These are phyloP conservation scores for Synergus itoensis DNA, from an alignment of 2,888 invertebrate species.

Conservation along the genomic window DNA sequence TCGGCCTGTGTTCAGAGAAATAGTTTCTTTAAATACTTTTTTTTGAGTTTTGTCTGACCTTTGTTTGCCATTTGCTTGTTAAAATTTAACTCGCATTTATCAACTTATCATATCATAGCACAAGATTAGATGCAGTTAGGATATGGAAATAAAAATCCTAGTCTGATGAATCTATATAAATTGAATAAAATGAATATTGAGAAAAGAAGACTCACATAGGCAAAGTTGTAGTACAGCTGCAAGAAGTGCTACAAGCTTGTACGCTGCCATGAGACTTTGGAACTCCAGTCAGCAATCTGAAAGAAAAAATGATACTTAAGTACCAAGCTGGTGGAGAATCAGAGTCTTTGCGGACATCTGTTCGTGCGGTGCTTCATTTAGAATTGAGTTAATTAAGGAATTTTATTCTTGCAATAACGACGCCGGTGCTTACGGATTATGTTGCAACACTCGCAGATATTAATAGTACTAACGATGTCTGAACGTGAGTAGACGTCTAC, in stretches of 20 bases:
- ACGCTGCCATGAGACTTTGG: constrained; percentile 73
- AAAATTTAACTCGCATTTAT: no score
- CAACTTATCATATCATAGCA: no score
- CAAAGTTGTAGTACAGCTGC: constrained; percentile 72
- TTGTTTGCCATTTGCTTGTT: no score
- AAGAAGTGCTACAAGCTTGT: constrained; percentile 72
- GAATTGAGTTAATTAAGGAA: constrained; percentile 40
- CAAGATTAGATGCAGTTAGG: no score
- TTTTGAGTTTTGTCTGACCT: no score
- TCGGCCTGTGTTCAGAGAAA: no score
- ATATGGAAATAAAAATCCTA: no score
- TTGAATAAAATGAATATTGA: constrained; percentile 43
- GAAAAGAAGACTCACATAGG: constrained; percentile 70
- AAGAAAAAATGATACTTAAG: constrained; percentile 62
- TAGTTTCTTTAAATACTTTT: no score
- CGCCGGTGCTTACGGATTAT: constrained; percentile 28
- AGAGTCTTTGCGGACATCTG: constrained; percentile 45
- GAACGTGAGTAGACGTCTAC: constrained; percentile 22
- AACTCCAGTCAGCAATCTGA: constrained; percentile 62
- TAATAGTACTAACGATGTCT: constrained; percentile 41
- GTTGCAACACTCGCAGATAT: constrained; percentile 33
- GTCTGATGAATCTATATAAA: not conserved
- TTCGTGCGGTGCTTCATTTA: constrained; percentile 51
- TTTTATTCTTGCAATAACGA: constrained; percentile 26
- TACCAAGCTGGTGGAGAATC: constrained; percentile 49